Evolutionary conservation across 2,113 vertebrate species (phyloP), one percentile per base, ranked within the genome.

Genomic region (Tyto alba): DNA sequence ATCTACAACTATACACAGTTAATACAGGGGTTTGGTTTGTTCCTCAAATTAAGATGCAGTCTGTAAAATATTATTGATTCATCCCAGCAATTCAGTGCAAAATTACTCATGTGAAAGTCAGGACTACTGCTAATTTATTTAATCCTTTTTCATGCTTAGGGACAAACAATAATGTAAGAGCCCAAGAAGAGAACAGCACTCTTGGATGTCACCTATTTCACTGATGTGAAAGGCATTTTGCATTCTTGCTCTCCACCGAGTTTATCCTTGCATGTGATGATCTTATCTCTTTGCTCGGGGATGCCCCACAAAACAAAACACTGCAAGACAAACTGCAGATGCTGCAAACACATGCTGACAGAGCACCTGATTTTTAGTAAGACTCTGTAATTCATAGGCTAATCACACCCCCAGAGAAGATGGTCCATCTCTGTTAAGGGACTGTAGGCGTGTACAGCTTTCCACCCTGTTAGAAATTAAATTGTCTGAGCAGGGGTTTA

Each of bases 11-110:
- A 8, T 26, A 50, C 38, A 27, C 5, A 55, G 16, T 48, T 72
- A 88, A 68, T 34, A 72, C 4, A 4, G 0, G 10, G 15, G 11
- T 10, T n/a, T 52, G 5, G 0, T 40, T 71, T 81, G 64, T 27
- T 6, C 60, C 19, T 74, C 41, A 63, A 78, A 75, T 80, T 41
- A 85, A 93, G 19, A 32, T 2, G 6, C 20, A 64, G 38, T 26
- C 36, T 84, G 53, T 63, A 92, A 93, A 89, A 84, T 71, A 71
- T 32, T 81, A 72, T 81, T 64, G 20, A 45, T 71, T 89, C 43
- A 60, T 27, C 25, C 7, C 25, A 64, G 10, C 9, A 80, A 64
- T 81, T 72, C 50, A 59, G 11, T 45, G 32, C 21, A 68, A 77
- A 75, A 11, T 79, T 50, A 40, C 43, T 29, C 67, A 52, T 12